Percentiles rank a stretch among this genome's conserved stretches.
These are phyloP conservation scores for Lipophrys pholis DNA, from an alignment of 2,113 vertebrate species.

Conservation along the genomic window DNA sequence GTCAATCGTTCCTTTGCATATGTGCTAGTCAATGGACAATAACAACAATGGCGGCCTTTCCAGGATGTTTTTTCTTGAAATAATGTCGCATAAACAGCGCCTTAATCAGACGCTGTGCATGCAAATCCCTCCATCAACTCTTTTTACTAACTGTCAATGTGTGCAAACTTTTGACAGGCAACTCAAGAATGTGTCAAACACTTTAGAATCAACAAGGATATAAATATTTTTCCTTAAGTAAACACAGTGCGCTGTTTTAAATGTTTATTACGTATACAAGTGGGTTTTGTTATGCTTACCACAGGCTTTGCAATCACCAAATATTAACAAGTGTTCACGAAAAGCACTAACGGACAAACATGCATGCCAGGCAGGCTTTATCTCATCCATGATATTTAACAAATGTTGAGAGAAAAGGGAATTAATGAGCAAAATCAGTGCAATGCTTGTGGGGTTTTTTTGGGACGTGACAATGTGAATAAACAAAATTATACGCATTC, in stretches of 20 bases:
- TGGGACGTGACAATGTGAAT: not conserved
- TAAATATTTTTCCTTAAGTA: too few relatives aligned
- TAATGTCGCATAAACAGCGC: too few relatives aligned
- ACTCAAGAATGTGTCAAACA: not conserved
- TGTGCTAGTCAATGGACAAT: too few relatives aligned
- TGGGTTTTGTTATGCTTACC: not conserved
- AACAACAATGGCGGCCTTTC: too few relatives aligned
- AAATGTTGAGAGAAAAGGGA: not conserved
- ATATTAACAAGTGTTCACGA: not conserved
- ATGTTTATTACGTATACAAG: not conserved
- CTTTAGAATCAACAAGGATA: not conserved
- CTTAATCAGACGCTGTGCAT: not conserved
- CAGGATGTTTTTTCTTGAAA: too few relatives aligned
- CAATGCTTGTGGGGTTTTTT: not conserved
- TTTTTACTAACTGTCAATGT: not conserved
- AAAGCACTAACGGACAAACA: not conserved
- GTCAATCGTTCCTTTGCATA: too few relatives aligned
- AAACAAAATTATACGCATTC: not conserved
- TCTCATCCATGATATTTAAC: not conserved
- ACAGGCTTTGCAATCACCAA: not conserved
- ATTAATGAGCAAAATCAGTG: not conserved
- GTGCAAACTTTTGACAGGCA: not conserved
- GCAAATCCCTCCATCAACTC: not conserved
- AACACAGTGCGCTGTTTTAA: not conserved
- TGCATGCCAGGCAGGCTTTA: not conserved